Conservation (phyloP, 2,797 vertebrate species). For the Epinephelus awoara region DNA sequence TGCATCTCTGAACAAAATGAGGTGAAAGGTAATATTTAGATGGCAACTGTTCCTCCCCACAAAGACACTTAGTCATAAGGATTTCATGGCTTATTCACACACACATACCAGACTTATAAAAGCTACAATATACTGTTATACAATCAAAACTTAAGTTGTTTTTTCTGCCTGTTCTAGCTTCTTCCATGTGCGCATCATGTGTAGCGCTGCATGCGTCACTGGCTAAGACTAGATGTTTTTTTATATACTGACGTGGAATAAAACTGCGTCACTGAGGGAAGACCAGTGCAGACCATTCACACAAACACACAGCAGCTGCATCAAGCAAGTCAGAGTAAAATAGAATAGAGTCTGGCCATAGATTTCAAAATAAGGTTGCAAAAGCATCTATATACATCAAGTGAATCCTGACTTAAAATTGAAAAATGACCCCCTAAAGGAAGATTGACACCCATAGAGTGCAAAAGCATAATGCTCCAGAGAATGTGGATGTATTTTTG, state of each 20-base stretch:
- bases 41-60: conserved; percentile 15
- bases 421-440: background rate
- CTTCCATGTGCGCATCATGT: conserved; percentile 28
- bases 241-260: conserved; percentile 63
- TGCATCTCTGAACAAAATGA: conserved; percentile 51
- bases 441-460: background rate
- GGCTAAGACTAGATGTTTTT: conserved; percentile 51
- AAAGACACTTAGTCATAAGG: conserved; percentile 8
- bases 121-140: conserved; percentile 3
- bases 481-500: background rate
- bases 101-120: conserved; percentile 10
- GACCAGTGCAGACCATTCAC: conserved; percentile 62
- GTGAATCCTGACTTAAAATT: background rate
- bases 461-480: background rate
- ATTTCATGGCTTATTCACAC: conserved; percentile 21
- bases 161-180: background rate
- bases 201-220: conserved; percentile 57
- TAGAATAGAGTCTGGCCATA: background rate
- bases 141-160: background rate
- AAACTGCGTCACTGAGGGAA: conserved; percentile 69
- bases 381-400: background rate
- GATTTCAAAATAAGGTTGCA: conserved; percentile 49
- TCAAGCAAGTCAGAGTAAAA: conserved; percentile 30
- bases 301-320: conserved; percentile 40
- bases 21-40: conserved; percentile 72